phyloP scores from a whole-genome alignment of 2,797 vertebrate genomes.

The Hephaestus fuliginosus region DNA sequence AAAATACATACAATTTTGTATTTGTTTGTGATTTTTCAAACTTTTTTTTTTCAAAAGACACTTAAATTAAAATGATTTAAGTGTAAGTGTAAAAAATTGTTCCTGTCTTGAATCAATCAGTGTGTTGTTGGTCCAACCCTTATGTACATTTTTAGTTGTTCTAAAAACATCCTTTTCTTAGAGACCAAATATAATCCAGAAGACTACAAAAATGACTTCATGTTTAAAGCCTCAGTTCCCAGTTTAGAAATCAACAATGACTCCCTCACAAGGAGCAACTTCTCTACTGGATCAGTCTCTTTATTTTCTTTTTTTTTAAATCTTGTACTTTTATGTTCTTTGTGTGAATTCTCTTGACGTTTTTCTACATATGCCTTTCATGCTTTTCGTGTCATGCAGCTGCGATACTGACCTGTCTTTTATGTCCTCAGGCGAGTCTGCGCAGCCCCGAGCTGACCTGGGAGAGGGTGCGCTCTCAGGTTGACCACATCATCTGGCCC shows the following conservation, averaged over 20 bases:
- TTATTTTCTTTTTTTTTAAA: background rate
- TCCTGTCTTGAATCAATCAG: background rate
- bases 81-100: background rate
- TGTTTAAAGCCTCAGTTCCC: background rate
- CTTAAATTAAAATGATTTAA: too few species aligned
- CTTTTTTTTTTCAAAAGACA: background rate
- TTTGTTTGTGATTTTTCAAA: background rate
- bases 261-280: background rate
- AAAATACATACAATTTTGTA: background rate
- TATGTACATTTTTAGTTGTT: background rate
- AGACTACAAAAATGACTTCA: background rate
- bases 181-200: conserved; percentile 3
- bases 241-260: conserved; percentile 9
- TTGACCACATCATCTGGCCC: conserved; percentile 98
- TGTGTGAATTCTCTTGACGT: background rate
- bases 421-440: conserved; percentile 90
- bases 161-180: conserved; percentile 5
- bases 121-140: background rate
- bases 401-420: conserved; percentile 22
- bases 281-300: background rate
- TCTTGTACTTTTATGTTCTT: background rate
- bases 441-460: conserved; percentile 97
- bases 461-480: conserved; percentile 98
- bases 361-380: background rate
- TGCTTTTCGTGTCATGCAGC: background rate